phyloP scores from a whole-genome alignment of 2,113 vertebrate species.

The Clarias gariepinus region DNA sequence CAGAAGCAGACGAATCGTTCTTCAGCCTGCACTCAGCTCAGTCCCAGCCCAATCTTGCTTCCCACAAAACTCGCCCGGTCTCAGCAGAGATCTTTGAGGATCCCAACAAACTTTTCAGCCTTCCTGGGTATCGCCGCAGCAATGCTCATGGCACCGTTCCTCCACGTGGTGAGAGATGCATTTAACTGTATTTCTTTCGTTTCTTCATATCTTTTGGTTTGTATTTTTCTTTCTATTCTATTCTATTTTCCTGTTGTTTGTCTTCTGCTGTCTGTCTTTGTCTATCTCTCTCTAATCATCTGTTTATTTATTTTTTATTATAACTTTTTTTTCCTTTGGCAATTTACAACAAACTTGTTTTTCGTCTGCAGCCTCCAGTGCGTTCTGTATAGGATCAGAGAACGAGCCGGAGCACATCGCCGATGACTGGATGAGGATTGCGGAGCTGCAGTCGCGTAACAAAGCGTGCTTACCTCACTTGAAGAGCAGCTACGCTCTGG shows the following conservation, averaged over 20 bases:
- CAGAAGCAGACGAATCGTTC: conserved; percentile 72
- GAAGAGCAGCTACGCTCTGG: conserved; percentile 90
- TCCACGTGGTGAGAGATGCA: conserved; percentile 64
- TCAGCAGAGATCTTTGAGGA: conserved; percentile 69
- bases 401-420: conserved; percentile 83
- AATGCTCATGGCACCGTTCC: conserved; percentile 63
- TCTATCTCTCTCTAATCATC: neutral
- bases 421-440: conserved; percentile 89
- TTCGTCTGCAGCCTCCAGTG: conserved; percentile 63
- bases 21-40: conserved; percentile 68
- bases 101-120: conserved; percentile 70
- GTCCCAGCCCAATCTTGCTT: conserved; percentile 68
- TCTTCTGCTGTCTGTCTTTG: neutral
- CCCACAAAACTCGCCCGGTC: conserved; percentile 54
- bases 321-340: neutral
- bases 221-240: neutral
- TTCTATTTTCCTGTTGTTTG: neutral
- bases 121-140: conserved; percentile 89
- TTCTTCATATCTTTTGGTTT: neutral
- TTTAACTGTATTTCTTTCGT: neutral
- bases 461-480: conserved; percentile 82
- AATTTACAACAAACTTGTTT: neutral
- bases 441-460: conserved; percentile 88
- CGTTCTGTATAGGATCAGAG: conserved; percentile 75
- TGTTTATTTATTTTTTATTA: neutral